These are phyloP conservation scores for Diloba caeruleocephala DNA, from an alignment of 2,888 invertebrate genomes.

Conservation along the genomic window DNA sequence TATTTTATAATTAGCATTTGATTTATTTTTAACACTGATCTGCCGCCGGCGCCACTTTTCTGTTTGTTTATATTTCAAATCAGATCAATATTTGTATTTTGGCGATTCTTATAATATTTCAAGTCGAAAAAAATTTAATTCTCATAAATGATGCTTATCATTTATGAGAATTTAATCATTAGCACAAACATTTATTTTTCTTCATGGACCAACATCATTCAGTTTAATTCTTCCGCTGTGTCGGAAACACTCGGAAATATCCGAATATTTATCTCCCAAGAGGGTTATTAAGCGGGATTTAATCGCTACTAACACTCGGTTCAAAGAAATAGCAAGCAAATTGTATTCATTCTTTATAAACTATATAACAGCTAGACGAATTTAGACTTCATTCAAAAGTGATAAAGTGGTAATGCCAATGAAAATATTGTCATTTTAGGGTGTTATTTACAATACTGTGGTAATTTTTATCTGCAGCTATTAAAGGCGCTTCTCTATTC, in stretches of 20 bases:
- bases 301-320: slow-evolving; percentile 52
- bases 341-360: slow-evolving; percentile 45
- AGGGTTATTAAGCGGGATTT: slow-evolving; percentile 61
- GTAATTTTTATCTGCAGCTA: slow-evolving; percentile 29
- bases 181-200: slow-evolving; percentile 27
- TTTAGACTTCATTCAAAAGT: neutral
- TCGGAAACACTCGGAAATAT: slow-evolving; percentile 63
- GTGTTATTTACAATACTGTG: slow-evolving; percentile 8
- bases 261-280: slow-evolving; percentile 64
- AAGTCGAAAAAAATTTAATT: neutral
- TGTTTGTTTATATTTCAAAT: neutral
- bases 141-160: neutral
- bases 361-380: slow-evolving; percentile 1
- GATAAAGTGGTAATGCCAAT: slow-evolving; percentile 6
- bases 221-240: slow-evolving; percentile 57
- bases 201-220: slow-evolving; percentile 55
- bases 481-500: slow-evolving; percentile 17
- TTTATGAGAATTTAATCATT: slow-evolving; percentile 11
- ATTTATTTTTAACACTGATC: slow-evolving; percentile 22
- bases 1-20: slow-evolving; percentile 38
- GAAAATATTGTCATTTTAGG: slow-evolving; percentile 11
- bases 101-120: neutral
- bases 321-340: slow-evolving; percentile 52
- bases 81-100: neutral
- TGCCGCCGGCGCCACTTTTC: slow-evolving; percentile 1